Base-by-base conservation (phyloP, 2,113 vertebrate species). In the Gracilinanus agilis region DNA sequence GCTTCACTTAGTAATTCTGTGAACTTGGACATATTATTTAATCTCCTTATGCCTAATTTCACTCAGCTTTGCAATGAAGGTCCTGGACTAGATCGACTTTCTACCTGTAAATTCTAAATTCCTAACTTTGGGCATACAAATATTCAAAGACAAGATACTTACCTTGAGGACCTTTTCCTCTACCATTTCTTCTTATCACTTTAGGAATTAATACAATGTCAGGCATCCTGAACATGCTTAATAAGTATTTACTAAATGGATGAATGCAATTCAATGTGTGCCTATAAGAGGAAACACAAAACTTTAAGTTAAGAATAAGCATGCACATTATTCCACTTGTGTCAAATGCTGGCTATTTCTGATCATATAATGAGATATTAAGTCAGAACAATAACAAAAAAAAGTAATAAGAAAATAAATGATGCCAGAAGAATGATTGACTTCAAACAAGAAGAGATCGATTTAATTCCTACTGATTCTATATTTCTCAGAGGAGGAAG, bases 201-300 rank as follows among this genome's bases (percentile, higher is more conserved):
- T 61, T 54, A 90, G 44, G 94, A 54, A 34, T n/a, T 24, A 83
- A 23, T 96, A 55, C 44, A 27, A 24, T 92, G 91, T 54, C 93
- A 93, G 67, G 5, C 29, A 56, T 56, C 24, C 6, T 8, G 6
- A 54, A 58, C 67, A 44, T 92, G 34, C 92, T 95, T 49, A 89
- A 90, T 94, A 88, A 95, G 93, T 92, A 21, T 91, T 91, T 91
- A 96, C 54, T 92, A 54, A 94, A 95, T 92, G 83, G 44, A 94
- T 96, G 95, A 95, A 96, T 95, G 90, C 94, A 96, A 94, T 34
- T 24, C 91, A 96, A 89, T 95, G 91, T 92, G 24, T 94, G 89
- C 53, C 24, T 90, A 23, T 67, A 23, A 90, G 90, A 11, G 58
- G 93, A 91, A 53, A 34, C 25, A 91, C 53, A 95, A 61, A 90